Base-by-base conservation (phyloP, 2,113 vertebrate species). In the Cnemophilus loriae region DNA sequence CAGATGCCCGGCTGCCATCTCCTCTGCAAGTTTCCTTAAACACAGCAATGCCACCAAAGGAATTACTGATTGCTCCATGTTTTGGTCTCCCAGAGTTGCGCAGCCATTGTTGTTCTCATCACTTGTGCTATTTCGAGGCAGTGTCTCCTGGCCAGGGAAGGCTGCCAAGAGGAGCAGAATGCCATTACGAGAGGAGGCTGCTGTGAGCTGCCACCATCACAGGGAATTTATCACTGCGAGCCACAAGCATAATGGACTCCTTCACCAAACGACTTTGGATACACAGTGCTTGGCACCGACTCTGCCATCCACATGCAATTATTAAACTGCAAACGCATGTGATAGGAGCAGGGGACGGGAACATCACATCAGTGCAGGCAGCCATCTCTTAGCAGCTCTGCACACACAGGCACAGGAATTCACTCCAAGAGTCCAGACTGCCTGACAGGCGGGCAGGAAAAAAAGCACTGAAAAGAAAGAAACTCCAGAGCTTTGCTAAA, bases 141-240 rank as follows among this genome's bases (percentile, higher is more conserved):
- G 33, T 11, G 56, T 57, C 68, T 73, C 84, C 78, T 56, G 74
- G 64, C 86, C 79, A 92, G 97, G 97, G 98, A 98, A 97, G 67
- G 87, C 97, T 98, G 99, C 99, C 99, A 99, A 98, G 95, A 96
- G 97, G 98, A 99, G 98, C 98, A 99, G 98, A 98, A 99, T 99
- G 98, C 98, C 98, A 99, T 99, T 99, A 99, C 0, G 97, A 98
- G 97, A 95, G 95, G 95, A 98, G 97, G 97, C 98, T 98, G 98
- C 98, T 98, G 97, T 87, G 98, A 97, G 97, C 97, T 97, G 98
- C 98, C 97, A 97, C 98, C 96, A 98, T 98, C 98, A 97, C 67
- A 88, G 98, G 98, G 98, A 99, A 98, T 98, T 98, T 98, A 98
- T 99, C 98, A 98, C 97, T 96, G 97, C 52, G 74, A 98, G 98